A percentile compares a stretch with the other conserved stretches of the same genome.
Evolutionary conservation across 37 sponge, comb jelly and placozoan genomes (phyloP).

Genomic region (Spongilla lacustris): DNA sequence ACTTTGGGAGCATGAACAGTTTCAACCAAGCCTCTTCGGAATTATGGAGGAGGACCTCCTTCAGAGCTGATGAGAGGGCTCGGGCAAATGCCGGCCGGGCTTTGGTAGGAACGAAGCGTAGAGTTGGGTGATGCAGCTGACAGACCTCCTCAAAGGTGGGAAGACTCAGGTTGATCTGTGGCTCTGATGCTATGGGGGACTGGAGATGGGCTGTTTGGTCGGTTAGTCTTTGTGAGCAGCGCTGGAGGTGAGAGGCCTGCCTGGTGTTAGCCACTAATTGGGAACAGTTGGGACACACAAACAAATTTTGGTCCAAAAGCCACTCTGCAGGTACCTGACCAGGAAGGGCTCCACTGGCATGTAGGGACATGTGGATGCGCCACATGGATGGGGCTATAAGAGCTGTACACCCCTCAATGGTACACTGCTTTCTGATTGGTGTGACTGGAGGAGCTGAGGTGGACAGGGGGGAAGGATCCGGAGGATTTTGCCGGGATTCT

Average conservation of each 20-base stretch:
- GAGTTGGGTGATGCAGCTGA: too few species aligned
- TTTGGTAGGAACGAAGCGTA: too few species aligned
- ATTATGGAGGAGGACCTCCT: too few species aligned
- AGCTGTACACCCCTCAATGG: neutral
- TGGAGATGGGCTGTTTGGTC: neutral
- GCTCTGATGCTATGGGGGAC: too few species aligned
- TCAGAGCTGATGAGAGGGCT: too few species aligned
- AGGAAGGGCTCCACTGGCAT: neutral
- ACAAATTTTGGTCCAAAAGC: neutral
- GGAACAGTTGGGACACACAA: neutral
- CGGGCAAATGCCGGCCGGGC: too few species aligned
- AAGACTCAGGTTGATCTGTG: too few species aligned
- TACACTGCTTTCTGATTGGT: neutral
- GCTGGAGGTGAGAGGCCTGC: neutral
- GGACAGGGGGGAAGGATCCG: neutral
- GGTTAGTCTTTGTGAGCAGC: neutral
- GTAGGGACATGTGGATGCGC: neutral
- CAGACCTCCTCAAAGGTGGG: too few species aligned
- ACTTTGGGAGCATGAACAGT: too few species aligned
- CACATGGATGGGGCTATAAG: neutral
- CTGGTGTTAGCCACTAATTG: neutral
- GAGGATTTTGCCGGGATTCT: neutral
- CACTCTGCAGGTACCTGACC: neutral
- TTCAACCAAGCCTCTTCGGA: too few species aligned
- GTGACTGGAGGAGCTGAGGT: neutral